Conservation (phyloP, 2,888 invertebrate species). For the Drosophila testacea region DNA sequence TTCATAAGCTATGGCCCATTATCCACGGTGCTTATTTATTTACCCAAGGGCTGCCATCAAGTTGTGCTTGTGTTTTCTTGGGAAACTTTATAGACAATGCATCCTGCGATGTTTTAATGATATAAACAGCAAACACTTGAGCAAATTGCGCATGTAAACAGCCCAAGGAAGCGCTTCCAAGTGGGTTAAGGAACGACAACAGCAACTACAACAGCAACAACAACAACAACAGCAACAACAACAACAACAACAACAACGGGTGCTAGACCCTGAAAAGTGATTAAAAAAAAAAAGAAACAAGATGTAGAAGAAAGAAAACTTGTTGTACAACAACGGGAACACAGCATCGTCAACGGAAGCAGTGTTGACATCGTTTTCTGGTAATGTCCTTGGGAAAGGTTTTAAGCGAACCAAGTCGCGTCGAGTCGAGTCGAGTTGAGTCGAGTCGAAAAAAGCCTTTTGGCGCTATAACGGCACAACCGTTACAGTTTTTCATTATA, state of each 20-base stretch:
- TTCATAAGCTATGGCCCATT: constrained; percentile 37
- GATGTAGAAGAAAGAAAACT: constrained; percentile 49
- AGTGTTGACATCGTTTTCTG: constrained; percentile 52
- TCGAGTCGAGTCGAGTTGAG: not conserved
- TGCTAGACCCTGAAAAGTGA: constrained; percentile 81
- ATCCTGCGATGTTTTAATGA: constrained; percentile 65
- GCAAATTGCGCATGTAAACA: constrained; percentile 80
- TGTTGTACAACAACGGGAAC: constrained; percentile 63
- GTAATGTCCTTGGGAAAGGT: constrained; percentile 59
- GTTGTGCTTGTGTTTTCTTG: constrained; percentile 27
- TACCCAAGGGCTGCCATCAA: constrained; percentile 18
- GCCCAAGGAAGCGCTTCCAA: constrained; percentile 51
- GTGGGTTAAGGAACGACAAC: constrained; percentile 46
- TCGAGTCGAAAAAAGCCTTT: constrained; percentile 44
- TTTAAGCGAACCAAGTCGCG: constrained; percentile 29
- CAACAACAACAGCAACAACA: constrained; percentile 19
- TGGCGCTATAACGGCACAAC: constrained; percentile 63
- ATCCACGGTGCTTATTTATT: constrained; percentile 25
- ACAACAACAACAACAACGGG: constrained; percentile 27
- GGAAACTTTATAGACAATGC: constrained; percentile 54
- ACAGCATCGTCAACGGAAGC: constrained; percentile 32
- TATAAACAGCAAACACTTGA: constrained; percentile 78
- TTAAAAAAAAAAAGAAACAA: constrained; percentile 62
- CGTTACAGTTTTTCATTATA: constrained; percentile 74
- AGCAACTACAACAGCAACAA: constrained; percentile 17